phyloP scores from a whole-genome alignment of 2,888 invertebrate species.

The Micoletzkya japonica region DNA sequence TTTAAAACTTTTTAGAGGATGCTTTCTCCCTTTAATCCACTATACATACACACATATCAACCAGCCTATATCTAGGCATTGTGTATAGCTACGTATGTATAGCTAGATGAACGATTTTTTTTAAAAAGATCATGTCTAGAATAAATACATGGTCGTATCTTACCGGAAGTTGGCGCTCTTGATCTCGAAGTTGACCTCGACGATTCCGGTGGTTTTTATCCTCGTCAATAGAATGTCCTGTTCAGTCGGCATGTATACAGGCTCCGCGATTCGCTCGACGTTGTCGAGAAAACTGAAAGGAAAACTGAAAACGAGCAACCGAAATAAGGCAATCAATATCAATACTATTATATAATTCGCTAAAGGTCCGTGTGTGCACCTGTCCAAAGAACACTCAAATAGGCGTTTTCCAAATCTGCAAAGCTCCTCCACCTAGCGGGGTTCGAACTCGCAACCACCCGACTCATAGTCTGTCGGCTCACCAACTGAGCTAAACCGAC shows the following conservation, averaged over 20 bases:
- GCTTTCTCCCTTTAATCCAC: too few species aligned
- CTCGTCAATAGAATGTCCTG: constrained; percentile 58
- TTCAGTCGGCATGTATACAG: constrained; percentile 48
- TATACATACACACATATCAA: too few species aligned
- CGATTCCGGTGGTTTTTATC: constrained; percentile 53
- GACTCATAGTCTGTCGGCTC: too few species aligned
- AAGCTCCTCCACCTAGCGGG: too few species aligned
- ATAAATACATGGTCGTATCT: background rate
- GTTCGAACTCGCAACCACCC: too few species aligned
- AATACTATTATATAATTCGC: background rate
- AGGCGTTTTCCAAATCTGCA: too few species aligned
- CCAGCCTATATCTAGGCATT: too few species aligned
- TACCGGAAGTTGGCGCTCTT: constrained; percentile 47
- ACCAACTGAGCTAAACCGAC: too few species aligned
- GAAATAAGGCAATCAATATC: background rate
- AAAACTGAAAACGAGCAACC: constrained; percentile 1
- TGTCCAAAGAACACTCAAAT: too few species aligned
- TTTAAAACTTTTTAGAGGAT: too few species aligned
- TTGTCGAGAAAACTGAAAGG: constrained; percentile 56
- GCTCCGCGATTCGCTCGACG: constrained; percentile 48
- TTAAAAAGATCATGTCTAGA: background rate
- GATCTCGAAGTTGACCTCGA: constrained; percentile 45
- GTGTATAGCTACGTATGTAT: background rate
- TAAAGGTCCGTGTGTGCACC: too few species aligned
- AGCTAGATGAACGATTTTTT: background rate